phyloP scores from a whole-genome alignment of 2,797 vertebrate species.

The Sebastolobus alascanus region DNA sequence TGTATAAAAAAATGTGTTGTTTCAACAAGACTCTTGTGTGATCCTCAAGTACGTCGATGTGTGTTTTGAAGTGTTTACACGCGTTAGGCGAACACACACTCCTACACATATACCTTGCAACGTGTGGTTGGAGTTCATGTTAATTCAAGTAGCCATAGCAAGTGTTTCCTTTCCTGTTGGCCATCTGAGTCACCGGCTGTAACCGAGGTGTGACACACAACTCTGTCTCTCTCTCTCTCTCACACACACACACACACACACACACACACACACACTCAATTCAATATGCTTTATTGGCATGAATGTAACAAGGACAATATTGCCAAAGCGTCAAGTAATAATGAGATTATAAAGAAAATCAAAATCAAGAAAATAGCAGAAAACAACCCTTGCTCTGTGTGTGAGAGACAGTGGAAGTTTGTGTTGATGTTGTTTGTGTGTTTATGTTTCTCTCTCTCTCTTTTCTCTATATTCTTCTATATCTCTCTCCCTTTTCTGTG shows the following conservation, averaged over 20 bases:
- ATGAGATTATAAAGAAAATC: too few relatives aligned
- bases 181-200: slow-evolving; percentile 78
- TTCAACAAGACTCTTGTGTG: slow-evolving; percentile 36
- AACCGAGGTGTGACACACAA: slow-evolving; percentile 69
- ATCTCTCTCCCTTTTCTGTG: slow-evolving; percentile 40
- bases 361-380: too few relatives aligned
- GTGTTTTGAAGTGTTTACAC: slow-evolving; percentile 52
- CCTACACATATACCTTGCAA: slow-evolving; percentile 26
- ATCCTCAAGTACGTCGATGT: slow-evolving; percentile 21
- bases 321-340: background rate
- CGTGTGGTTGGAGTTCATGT: slow-evolving; percentile 39
- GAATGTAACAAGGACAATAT: background rate
- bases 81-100: slow-evolving; percentile 26
- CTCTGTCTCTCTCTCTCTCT: slow-evolving; percentile 43
- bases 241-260: too few relatives aligned
- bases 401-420: background rate
- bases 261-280: background rate
- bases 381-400: background rate
- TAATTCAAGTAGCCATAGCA: slow-evolving; percentile 69
- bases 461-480: slow-evolving; percentile 7
- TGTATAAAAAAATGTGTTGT: slow-evolving; percentile 1
- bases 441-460: background rate
- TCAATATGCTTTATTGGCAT: background rate
- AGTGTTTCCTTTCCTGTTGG: slow-evolving; percentile 69
- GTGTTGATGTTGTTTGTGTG: background rate